Evolutionary conservation across 2,888 invertebrate species (phyloP), one percentile per base, ranked within the genome.

Genomic region (Asteroscopus sphinx): DNA sequence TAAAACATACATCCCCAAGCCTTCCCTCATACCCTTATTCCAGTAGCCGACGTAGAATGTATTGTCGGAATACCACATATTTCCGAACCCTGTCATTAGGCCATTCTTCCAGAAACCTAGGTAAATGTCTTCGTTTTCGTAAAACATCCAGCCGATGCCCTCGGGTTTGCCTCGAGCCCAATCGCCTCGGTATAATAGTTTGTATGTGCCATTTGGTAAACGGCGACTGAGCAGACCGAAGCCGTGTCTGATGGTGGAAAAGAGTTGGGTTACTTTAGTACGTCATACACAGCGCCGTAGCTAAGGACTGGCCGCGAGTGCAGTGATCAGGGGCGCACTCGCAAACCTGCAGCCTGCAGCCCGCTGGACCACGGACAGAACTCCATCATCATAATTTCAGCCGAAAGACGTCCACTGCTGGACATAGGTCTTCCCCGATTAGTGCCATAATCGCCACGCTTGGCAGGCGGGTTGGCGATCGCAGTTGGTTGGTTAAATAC

Each of bases 11-110:
- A 95, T 91, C 8, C 96, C 96, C 52, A 94, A 73, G 2, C 96
- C 96, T 40, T 95, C 85, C 53, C 78, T 90, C 56, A 86, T 68
- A 72, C 91, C 87, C 65, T 88, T 88, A 8, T 83, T 82, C 96
- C 96, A 96, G 60, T 94, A 93, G 0, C 96, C 96, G 44, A 95
- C 95, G 63, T 96, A 96, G 73, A 94, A 95, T 0, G 95, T 93
- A 0, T 95, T 95, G 72, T 96, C 87, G 0, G 81, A 73, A 68
- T 95, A 95, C 95, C 96, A 96, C 92, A 96, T 95, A 73, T 95
- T 94, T 1, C 96, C 96, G 62, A 94, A 95, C 0, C 96, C 96
- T 13, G 95, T 90, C 26, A 95, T 86, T 55, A 89, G 83, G 0
- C 94, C 94, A 35, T 87, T 82, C 59, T 88, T 89, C 86, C 94